These are phyloP conservation scores for Temnothorax ravouxi DNA, from an alignment of 2,888 invertebrate species.

Conservation along the genomic window DNA sequence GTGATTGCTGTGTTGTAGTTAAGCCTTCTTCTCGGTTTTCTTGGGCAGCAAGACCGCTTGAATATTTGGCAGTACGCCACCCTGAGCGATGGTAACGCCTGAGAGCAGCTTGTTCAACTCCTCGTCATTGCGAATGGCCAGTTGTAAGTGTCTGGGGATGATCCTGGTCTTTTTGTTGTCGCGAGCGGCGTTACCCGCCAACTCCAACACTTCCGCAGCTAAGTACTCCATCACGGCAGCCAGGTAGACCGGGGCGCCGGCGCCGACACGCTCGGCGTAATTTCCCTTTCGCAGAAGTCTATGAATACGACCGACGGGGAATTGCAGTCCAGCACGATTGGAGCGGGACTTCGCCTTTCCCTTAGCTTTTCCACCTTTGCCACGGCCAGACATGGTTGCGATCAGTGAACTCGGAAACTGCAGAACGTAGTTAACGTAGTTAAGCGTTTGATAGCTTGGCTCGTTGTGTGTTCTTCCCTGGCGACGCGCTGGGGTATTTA, in stretches of 20 bases:
- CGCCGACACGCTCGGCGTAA: conserved; percentile 89
- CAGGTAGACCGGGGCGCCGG: conserved; percentile 88
- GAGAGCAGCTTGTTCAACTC: conserved; percentile 92
- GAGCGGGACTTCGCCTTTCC: conserved; percentile 86
- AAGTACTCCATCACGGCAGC: conserved; percentile 90
- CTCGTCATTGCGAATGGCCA: conserved; percentile 93
- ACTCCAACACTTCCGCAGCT: conserved; percentile 90
- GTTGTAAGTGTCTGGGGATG: conserved; percentile 92
- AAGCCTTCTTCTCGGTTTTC: conserved; percentile 87
- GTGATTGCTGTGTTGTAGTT: conserved; percentile 21
- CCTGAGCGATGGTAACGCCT: conserved; percentile 93
- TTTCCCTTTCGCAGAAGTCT: conserved; percentile 89
- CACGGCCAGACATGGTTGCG: conserved; percentile 76
- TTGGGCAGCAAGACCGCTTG: conserved; percentile 92
- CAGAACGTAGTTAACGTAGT: background rate
- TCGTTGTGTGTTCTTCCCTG: background rate
- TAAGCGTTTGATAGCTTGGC: background rate
- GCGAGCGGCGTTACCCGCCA: conserved; percentile 90
- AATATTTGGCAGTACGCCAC: conserved; percentile 94
- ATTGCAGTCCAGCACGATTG: conserved; percentile 88
- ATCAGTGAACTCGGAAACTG: background rate
- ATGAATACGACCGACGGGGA: conserved; percentile 89
- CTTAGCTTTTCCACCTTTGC: conserved; percentile 76
- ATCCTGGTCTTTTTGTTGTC: conserved; percentile 91
- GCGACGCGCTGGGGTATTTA: background rate